Conservation (phyloP, 1,140 invertebrate species). For the Matsumurasca onukii region DNA sequence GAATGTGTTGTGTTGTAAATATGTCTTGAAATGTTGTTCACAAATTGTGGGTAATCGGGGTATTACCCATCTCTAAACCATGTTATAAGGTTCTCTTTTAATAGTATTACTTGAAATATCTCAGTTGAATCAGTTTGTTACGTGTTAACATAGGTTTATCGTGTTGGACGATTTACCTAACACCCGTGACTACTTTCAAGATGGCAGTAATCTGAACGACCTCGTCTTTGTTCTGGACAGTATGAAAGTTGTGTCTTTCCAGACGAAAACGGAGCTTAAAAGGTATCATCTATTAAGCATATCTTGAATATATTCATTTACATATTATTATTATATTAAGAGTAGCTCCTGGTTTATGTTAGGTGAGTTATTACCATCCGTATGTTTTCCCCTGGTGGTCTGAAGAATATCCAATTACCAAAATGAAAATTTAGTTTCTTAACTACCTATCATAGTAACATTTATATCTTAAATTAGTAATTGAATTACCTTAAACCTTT, state of each 20-base stretch:
- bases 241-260: conserved; percentile 21
- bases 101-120: too few species aligned
- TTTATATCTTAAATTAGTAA: too few species aligned
- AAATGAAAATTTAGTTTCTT: too few species aligned
- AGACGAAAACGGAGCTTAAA: conserved; percentile 17
- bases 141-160: too few species aligned
- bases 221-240: conserved; percentile 25
- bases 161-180: not conserved
- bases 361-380: not conserved
- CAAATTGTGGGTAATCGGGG: not conserved
- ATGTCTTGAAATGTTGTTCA: not conserved
- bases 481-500: too few species aligned
- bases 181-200: conserved; percentile 19
- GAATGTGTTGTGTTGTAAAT: not conserved
- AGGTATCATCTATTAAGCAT: too few species aligned
- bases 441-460: too few species aligned
- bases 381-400: conserved; percentile 1
- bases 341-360: too few species aligned
- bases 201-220: conserved; percentile 25
- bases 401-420: conserved; percentile 17
- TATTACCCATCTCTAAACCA: not conserved
- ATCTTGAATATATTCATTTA: too few species aligned
- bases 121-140: too few species aligned
- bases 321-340: too few species aligned
- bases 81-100: too few species aligned